These are phyloP conservation scores for Aromia moschata DNA, from an alignment of 2,888 invertebrate genomes.

Conservation along the genomic window DNA sequence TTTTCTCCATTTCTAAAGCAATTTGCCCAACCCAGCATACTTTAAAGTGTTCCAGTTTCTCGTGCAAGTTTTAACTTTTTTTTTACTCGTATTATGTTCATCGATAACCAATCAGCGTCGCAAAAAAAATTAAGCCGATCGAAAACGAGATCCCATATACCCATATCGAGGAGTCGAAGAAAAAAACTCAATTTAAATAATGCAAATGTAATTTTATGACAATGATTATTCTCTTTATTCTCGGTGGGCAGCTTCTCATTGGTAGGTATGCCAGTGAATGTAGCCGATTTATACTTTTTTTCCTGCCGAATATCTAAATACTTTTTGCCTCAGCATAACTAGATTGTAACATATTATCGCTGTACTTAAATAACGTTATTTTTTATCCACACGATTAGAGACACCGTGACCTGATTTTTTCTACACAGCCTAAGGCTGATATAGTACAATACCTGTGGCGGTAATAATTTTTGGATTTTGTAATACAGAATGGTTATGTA, in stretches of 20 bases:
- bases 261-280: neutral
- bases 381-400: constrained; percentile 6
- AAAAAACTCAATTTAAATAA: too few relatives aligned
- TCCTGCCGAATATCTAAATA: neutral
- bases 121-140: too few relatives aligned
- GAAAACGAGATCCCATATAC: too few relatives aligned
- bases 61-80: too few relatives aligned
- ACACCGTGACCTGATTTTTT: constrained; percentile 11
- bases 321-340: neutral
- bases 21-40: too few relatives aligned
- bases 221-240: too few relatives aligned
- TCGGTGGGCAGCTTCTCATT: neutral
- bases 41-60: too few relatives aligned
- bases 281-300: neutral
- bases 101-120: too few relatives aligned
- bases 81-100: too few relatives aligned
- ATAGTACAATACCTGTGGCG: neutral
- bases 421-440: neutral
- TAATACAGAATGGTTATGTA: neutral
- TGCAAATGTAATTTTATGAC: too few relatives aligned
- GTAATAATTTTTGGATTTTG: constrained; percentile 8
- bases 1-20: too few relatives aligned
- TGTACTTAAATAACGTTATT: neutral
- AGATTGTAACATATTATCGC: neutral
- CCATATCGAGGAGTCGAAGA: too few relatives aligned